A percentile compares a stretch with the other conserved stretches of the same genome.
Conservation (phyloP, 92 coral and sea anemone genomes). For the Palythoa caribaeorum region DNA sequence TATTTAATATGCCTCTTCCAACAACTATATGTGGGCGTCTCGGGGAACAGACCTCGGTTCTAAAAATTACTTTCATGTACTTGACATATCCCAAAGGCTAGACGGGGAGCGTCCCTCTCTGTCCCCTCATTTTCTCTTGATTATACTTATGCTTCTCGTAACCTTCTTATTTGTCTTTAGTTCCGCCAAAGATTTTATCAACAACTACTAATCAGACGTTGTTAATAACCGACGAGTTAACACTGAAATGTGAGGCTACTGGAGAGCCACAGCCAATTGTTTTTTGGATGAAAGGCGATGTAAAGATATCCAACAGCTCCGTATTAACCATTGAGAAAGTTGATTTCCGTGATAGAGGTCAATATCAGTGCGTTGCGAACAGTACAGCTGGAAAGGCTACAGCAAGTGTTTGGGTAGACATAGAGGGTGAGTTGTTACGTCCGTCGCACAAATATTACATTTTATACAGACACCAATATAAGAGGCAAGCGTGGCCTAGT, state of each 20-base stretch:
- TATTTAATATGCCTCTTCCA: too few species aligned
- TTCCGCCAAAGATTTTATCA: background rate
- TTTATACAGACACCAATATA: too few species aligned
- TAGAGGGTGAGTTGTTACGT: slow-evolving; percentile 16
- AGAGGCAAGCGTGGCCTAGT: too few species aligned
- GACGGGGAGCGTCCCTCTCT: too few species aligned
- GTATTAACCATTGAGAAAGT: background rate
- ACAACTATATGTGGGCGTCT: too few species aligned
- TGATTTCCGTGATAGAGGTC: slow-evolving; percentile 3
- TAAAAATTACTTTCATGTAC: too few species aligned
- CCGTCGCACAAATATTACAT: too few species aligned
- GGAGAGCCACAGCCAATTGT: background rate
- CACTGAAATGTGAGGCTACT: background rate
- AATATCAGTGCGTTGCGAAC: slow-evolving; percentile 11
- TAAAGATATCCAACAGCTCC: background rate
- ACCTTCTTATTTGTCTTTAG: background rate
- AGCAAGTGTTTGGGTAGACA: background rate
- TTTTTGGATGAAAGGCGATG: background rate
- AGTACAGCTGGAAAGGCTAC: slow-evolving; percentile 22
- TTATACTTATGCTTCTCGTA: background rate
- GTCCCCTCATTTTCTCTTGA: too few species aligned
- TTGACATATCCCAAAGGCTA: too few species aligned
- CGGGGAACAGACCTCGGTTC: too few species aligned
- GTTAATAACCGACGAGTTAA: background rate
- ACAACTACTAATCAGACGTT: slow-evolving; percentile 6